Conservation (phyloP, 2,113 vertebrate genomes). For the Actenoides lindsayi region DNA sequence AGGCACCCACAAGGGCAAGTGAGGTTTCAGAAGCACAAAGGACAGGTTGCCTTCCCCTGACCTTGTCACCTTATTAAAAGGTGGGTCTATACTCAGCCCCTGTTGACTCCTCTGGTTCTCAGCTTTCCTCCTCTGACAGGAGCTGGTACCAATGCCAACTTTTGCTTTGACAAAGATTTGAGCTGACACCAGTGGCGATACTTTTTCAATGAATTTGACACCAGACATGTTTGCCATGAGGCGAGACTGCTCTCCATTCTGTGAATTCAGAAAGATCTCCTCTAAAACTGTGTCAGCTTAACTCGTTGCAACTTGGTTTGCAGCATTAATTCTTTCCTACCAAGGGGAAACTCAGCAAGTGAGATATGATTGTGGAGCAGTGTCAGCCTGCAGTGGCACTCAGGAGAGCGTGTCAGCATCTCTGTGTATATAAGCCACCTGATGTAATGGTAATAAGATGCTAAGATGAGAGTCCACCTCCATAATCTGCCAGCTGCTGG, state of each 20-base stretch:
- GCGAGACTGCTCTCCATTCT: neutral
- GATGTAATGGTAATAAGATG: neutral
- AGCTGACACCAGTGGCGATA: neutral
- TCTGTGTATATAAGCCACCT: neutral
- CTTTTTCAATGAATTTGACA: neutral
- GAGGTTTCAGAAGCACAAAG: neutral
- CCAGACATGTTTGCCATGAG: neutral
- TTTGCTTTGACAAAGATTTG: neutral
- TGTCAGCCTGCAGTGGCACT: neutral
- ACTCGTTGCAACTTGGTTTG: neutral
- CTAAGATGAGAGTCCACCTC: neutral
- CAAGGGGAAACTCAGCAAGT: neutral
- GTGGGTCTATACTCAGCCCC: neutral
- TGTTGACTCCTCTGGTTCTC: neutral
- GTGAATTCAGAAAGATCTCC: accelerated
- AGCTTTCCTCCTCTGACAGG: conserved; percentile 10
- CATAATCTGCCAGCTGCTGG: neutral
- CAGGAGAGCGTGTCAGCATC: neutral
- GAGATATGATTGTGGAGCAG: neutral
- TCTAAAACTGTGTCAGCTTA: neutral
- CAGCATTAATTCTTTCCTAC: neutral
- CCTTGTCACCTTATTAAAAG: neutral
- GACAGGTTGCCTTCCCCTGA: neutral
- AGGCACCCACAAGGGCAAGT: neutral
- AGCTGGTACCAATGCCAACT: neutral